Conservation (phyloP, 2,797 vertebrate genomes). For the Momotus momota region DNA sequence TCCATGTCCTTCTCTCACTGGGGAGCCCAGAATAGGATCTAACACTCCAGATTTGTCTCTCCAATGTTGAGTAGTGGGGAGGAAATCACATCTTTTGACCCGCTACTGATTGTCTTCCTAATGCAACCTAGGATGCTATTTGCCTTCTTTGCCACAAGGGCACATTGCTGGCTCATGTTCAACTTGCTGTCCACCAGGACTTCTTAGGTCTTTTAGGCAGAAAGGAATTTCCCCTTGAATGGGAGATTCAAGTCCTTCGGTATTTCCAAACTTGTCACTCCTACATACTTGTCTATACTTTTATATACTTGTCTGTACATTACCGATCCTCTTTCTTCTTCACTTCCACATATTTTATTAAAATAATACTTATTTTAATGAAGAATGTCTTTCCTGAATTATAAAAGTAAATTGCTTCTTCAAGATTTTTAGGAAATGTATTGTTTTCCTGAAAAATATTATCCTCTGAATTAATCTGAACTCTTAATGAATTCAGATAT, state of each 20-base stretch:
- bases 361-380: background rate
- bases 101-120: background rate
- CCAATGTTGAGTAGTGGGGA: background rate
- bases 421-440: background rate
- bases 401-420: background rate
- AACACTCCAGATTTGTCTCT: background rate
- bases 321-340: background rate
- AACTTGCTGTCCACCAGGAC: background rate
- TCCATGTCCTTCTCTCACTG: background rate
- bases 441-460: background rate
- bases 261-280: background rate
- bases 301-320: background rate
- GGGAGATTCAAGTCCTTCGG: background rate
- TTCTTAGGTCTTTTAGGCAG: background rate
- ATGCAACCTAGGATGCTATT: background rate
- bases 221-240: background rate
- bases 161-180: background rate
- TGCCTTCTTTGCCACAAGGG: accelerated
- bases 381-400: background rate
- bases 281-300: background rate
- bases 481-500: background rate
- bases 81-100: background rate
- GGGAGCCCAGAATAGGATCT: background rate
- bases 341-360: background rate
- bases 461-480: background rate